phyloP scores from a whole-genome alignment of 2,113 vertebrate species.

The Notarius lentiginosus region DNA sequence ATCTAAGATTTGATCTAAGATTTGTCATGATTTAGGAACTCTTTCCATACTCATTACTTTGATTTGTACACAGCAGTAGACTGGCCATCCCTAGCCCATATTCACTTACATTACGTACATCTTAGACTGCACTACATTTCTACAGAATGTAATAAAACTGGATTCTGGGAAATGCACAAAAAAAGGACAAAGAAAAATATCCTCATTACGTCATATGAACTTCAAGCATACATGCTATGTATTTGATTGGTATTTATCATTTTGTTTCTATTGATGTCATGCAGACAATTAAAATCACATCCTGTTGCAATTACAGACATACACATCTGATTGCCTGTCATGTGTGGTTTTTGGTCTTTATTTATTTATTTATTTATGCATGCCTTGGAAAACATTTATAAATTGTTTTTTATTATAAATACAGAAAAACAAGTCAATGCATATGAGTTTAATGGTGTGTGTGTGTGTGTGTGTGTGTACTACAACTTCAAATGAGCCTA shows the following conservation, averaged over 20 bases:
- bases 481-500: background rate
- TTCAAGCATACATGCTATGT: background rate
- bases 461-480: constrained; percentile 17
- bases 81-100: background rate
- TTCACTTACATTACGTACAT: constrained; percentile 1
- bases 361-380: background rate
- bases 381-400: background rate
- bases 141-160: constrained; percentile 6
- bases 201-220: background rate
- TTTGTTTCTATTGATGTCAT: constrained; percentile 5
- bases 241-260: background rate
- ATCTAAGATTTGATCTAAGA: constrained; percentile 18
- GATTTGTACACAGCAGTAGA: constrained; percentile 21
- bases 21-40: constrained; percentile 25
- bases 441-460: background rate
- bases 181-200: background rate
- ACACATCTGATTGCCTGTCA: background rate
- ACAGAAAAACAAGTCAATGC: background rate
- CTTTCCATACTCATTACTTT: constrained; percentile 31
- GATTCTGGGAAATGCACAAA: background rate
- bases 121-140: constrained; percentile 10
- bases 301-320: background rate
- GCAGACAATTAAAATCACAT: background rate
- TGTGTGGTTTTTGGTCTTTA: too few species aligned
- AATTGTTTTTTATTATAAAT: constrained; percentile 16